Evolutionary conservation across 2,888 invertebrate genomes (phyloP), one percentile per base, ranked within the genome.

Genomic region (Perizoma affinitatum): DNA sequence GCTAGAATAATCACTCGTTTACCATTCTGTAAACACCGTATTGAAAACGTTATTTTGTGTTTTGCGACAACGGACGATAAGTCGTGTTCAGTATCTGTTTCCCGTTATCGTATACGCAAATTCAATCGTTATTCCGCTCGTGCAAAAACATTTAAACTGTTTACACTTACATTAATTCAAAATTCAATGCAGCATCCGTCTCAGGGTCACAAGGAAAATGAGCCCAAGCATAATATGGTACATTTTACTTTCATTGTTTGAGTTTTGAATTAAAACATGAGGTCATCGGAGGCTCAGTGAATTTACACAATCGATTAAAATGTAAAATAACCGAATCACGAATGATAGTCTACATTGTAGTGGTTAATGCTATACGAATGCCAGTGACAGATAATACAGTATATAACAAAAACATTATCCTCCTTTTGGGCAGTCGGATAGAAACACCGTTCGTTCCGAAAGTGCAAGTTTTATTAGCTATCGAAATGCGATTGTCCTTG

Each of bases 271-370:
- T 66, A 66, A 67, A 64, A 48, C 61, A 69, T 84, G 85, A 85
- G 74, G 74, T 84, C 84, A 84, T 73, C 70, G 57, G 69, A 63
- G 66, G 65, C 64, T 57, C 62, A 51, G 54, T 71, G 63, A 61
- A 64, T 78, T 79, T 76, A 71, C 74, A 74, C 74, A 75, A 74
- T 61, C 53, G 67, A 77, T 79, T 77, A 75, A 70, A 72, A 75
- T 68, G 68, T 68, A 48, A 68, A 67, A 67, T 71, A 68, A 64
- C 52, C 63, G 49, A 66, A 63, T 61, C 69, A 72, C 65, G 65
- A 67, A 53, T 61, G 46, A 48, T 55, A 35, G 60, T 68, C n/a
- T 36, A 36, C 35, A 9, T 10, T 9, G 5, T 42, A 10, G 42
- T 42, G 10, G 22, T 44, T 22, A 7, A 22, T 22, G 11, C 22